These are phyloP conservation scores for Echinops telfairi DNA, from an alignment of 2,113 vertebrate species.

Conservation along the genomic window DNA sequence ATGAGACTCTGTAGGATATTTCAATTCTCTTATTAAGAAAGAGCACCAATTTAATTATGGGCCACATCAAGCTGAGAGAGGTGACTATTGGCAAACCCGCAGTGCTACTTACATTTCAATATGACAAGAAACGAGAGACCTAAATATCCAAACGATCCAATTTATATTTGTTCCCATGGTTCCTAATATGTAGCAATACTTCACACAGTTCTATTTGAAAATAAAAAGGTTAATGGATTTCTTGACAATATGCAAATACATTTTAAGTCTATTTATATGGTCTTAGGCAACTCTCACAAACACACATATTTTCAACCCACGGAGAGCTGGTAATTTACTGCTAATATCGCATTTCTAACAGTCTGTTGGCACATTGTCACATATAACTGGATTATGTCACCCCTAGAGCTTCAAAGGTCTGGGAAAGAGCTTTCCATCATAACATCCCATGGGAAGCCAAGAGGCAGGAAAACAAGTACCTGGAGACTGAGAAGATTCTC, in stretches of 20 bases:
- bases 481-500: not conserved
- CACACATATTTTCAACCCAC: not conserved
- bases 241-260: conserved; percentile 63
- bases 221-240: conserved; percentile 78
- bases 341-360: not conserved
- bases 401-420: conserved; percentile 2
- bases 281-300: not conserved
- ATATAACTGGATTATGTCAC: not conserved
- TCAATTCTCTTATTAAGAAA: conserved; percentile 71
- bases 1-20: conserved; percentile 62
- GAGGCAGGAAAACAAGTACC: too few species aligned
- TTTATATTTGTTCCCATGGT: conserved; percentile 64
- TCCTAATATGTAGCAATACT: conserved; percentile 46
- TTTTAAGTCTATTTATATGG: conserved; percentile 36
- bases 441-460: not conserved
- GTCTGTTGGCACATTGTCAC: not conserved
- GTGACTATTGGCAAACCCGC: conserved; percentile 16
- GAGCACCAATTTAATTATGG: conserved; percentile 75
- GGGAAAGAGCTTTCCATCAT: not conserved
- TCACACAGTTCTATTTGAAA: conserved; percentile 45
- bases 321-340: conserved; percentile 29
- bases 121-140: conserved; percentile 68
- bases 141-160: conserved; percentile 56
- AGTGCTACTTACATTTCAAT: conserved; percentile 76
- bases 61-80: not conserved